Evolutionary conservation across 2,113 vertebrate species (phyloP), one percentile per base, ranked within the genome.

Genomic region (Lota lota): DNA sequence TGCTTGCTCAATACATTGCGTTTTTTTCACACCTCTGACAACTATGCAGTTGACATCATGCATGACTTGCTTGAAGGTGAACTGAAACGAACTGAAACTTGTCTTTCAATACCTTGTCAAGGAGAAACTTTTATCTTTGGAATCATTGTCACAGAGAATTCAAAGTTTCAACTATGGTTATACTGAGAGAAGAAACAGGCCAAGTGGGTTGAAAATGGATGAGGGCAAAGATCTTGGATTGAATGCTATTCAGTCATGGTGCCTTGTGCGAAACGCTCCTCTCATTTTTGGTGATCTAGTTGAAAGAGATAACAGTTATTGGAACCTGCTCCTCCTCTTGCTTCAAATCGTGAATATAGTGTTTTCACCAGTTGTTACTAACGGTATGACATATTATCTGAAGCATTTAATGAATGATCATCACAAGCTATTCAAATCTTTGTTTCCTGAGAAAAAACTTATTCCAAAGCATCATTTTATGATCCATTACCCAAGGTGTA

Each of bases 131-230:
- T n/a, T 68, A 18, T 74, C 66, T 64, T 47, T 64, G 22, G 40
- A 64, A 40, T n/a, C n/a, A n/a, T n/a, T n/a, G n/a, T n/a, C n/a
- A n/a, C n/a, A n/a, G n/a, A n/a, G n/a, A n/a, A 64, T 36, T 18
- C 72, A 74, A 57, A 64, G 50, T 40, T 69, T 64, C 61, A 74
- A 69, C 50, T 68, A 74, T 50, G 61, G 72, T 22, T 74, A 74
- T 24, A 68, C n/a, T 36, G 61, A 64, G 14, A 54, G 66, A 63
- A 74, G 59, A 62, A 68, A 68, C 33, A 59, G 60, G 18, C 66
- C 66, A 60, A 63, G 51, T 68, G 66, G 61, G 24, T 28, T 74
- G 16, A 74, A 74, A 68, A 47, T 74, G 17, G 66, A 74, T 50
- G 72, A 74, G 22, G 33, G 19, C 14, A 74, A n/a, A n/a, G n/a